Evolutionary conservation across 2,888 invertebrate species (phyloP), one percentile per base, ranked within the genome.

Genomic region (Oscheius sp.): DNA sequence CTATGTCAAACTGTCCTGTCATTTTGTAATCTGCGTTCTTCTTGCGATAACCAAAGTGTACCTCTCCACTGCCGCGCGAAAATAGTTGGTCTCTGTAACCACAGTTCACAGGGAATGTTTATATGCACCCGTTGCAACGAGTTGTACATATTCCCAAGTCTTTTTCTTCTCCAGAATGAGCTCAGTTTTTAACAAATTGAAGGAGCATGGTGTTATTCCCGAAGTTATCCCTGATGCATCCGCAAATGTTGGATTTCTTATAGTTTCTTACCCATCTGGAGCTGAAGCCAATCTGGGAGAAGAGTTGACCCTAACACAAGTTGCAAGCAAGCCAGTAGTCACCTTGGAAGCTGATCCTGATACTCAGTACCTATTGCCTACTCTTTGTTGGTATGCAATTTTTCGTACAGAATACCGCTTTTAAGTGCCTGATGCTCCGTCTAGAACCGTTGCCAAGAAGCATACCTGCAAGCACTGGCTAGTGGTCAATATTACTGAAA

Each of bases 381-480:
- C 93, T 93, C 85, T 93, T 95, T 94, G 94, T 94, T 70, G 53
- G 53, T 53, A 53, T 9, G 42, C 42, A 5, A 0, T 53, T 21
- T 13, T 53, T 29, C 13, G 3, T 53, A 11, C 11, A 9, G n/a
- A 53, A 53, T 9, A 29, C 4, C 13, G 3, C 13, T 9, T 53
- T 53, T 13, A 9, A 53, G 96, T 96, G 91, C 95, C 96, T 0
- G 96, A 96, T 91, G 95, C 95, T 10, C 95, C 96, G 0, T 93
- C 93, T 82, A 93, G 95, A 47, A 89, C 91, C 13, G 92, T 93
- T 7, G 95, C 95, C 0, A 93, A 91, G 79, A 93, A 92, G 89
- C 92, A 95, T 51, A 95, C 96, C 90, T 95, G 94, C 93, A 94
- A 94, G 87, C 95, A 96, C 90, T 96, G 95, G 95, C 90, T 95